A percentile compares a stretch with the other conserved stretches of the same genome.
These are phyloP conservation scores for Drosophila antonietae DNA, from an alignment of 2,888 invertebrate species.

Conservation along the genomic window DNA sequence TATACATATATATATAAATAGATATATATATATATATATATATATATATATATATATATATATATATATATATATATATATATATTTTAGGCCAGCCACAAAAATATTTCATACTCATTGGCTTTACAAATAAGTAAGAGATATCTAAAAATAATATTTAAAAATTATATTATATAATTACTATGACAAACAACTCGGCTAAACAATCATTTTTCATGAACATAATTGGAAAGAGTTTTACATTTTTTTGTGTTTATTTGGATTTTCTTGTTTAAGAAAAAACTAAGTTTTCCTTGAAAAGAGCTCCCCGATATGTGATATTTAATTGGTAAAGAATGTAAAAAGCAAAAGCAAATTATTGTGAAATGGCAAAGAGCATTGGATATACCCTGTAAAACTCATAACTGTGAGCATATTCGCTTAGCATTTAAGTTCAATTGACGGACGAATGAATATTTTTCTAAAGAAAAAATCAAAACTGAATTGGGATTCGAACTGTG, in stretches of 20 bases:
- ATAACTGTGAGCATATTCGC: slow-evolving; percentile 81
- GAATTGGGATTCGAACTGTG: slow-evolving; percentile 59
- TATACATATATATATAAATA: neutral
- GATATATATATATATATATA: slow-evolving; percentile 2
- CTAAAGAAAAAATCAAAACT: slow-evolving; percentile 35
- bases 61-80: slow-evolving; percentile 6
- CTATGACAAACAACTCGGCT: slow-evolving; percentile 16
- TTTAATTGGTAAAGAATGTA: slow-evolving; percentile 67
- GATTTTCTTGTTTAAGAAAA: slow-evolving; percentile 63
- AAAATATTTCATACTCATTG: slow-evolving; percentile 64
- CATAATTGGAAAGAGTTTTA: slow-evolving; percentile 44
- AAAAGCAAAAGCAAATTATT: slow-evolving; percentile 40
- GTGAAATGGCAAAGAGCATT: slow-evolving; percentile 42
- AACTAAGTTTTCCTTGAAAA: slow-evolving; percentile 67
- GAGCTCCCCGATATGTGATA: slow-evolving; percentile 84
- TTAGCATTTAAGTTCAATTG: slow-evolving; percentile 67
- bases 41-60: neutral
- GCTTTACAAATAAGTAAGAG: slow-evolving; percentile 54
- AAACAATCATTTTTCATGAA: slow-evolving; percentile 68
- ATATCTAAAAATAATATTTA: slow-evolving; percentile 11
- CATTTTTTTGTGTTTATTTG: slow-evolving; percentile 37
- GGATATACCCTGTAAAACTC: slow-evolving; percentile 55
- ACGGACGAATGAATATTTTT: slow-evolving; percentile 49
- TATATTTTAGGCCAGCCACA: slow-evolving; percentile 66
- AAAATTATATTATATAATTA: slow-evolving; percentile 2